These are phyloP conservation scores for Hydrolagus affinis DNA, from an alignment of 2,113 vertebrate species.

Conservation along the genomic window DNA sequence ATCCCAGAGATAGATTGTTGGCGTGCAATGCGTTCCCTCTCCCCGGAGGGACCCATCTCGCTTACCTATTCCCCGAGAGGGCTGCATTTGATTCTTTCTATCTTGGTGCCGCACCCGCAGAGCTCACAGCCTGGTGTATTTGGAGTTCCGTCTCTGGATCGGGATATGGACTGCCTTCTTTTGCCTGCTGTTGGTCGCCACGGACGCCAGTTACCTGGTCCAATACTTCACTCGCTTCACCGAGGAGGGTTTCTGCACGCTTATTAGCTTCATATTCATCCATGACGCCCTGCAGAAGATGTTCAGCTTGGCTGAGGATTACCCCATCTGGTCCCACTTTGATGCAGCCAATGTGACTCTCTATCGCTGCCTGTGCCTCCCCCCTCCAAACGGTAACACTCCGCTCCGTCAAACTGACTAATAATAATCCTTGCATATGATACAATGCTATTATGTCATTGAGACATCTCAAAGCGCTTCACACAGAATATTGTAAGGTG, in stretches of 20 bases:
- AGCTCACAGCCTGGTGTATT: slow-evolving; percentile 58
- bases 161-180: slow-evolving; percentile 67
- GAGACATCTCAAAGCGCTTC: too few species aligned
- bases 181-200: slow-evolving; percentile 61
- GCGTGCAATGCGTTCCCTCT: too few species aligned
- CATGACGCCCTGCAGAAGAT: slow-evolving; percentile 64
- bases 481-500: too few species aligned
- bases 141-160: slow-evolving; percentile 68
- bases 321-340: slow-evolving; percentile 59
- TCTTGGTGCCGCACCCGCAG: slow-evolving; percentile 38
- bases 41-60: too few species aligned
- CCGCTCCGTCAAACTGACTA: not conserved
- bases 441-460: too few species aligned
- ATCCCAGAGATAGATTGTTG: too few species aligned
- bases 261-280: slow-evolving; percentile 71
- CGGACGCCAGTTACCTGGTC: slow-evolving; percentile 63
- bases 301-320: slow-evolving; percentile 52
- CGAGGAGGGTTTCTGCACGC: slow-evolving; percentile 65
- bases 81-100: slow-evolving; percentile 5
- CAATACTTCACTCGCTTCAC: slow-evolving; percentile 65
- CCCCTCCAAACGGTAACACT: slow-evolving; percentile 35
- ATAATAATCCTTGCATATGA: too few species aligned
- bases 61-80: too few species aligned
- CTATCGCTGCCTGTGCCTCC: slow-evolving; percentile 54
- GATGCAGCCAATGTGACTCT: slow-evolving; percentile 42